A percentile compares a stretch with the other conserved stretches of the same genome.
Conservation (phyloP, 2,797 vertebrate species). For the Hippopotamyrus pictus region DNA sequence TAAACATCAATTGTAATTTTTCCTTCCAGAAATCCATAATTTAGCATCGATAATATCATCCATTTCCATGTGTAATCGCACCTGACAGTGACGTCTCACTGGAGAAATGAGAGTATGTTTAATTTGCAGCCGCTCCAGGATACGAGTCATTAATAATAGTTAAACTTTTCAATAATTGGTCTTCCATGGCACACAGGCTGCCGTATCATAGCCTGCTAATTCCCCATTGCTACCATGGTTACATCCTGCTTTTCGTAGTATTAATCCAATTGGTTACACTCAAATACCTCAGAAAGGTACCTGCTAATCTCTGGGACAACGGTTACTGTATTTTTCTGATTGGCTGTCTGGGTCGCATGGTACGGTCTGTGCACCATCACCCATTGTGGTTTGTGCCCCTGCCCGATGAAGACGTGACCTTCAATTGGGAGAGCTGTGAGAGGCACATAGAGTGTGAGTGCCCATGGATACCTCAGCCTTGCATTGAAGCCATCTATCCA, state of each 20-base stretch:
- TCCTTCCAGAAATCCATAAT: slow-evolving; percentile 11
- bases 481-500: not conserved
- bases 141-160: slow-evolving; percentile 33
- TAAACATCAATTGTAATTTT: slow-evolving; percentile 4
- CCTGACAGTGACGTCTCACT: slow-evolving; percentile 18
- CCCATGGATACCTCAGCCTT: not conserved
- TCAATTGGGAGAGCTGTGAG: not conserved
- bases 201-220: slow-evolving; percentile 7
- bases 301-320: slow-evolving; percentile 1
- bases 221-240: not conserved
- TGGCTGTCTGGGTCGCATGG: not conserved
- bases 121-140: slow-evolving; percentile 21
- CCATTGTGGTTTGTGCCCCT: not conserved
- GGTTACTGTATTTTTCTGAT: slow-evolving; percentile 7
- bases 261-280: slow-evolving; percentile 19
- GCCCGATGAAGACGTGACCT: not conserved
- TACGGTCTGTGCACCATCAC: not conserved
- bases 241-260: not conserved
- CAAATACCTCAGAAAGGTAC: not conserved
- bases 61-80: slow-evolving; percentile 7
- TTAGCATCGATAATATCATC: slow-evolving; percentile 20
- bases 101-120: slow-evolving; percentile 19
- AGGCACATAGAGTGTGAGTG: not conserved
- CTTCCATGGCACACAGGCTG: slow-evolving; percentile 12
- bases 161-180: slow-evolving; percentile 27